Base-by-base conservation (phyloP, 2,888 invertebrate species). In the Catocala nupta region DNA sequence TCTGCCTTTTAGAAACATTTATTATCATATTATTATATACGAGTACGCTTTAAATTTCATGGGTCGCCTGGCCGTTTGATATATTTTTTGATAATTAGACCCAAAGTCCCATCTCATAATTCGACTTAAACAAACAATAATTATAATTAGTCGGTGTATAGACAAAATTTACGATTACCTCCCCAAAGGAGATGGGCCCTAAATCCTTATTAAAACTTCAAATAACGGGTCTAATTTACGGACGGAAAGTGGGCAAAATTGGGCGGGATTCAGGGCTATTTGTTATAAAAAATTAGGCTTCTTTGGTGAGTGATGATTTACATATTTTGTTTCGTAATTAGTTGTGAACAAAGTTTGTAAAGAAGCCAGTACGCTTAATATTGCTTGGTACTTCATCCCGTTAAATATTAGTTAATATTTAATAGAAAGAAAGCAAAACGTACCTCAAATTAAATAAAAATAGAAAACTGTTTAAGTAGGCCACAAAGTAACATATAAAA, bases 121-220 rank as follows among this genome's bases (percentile, higher is more conserved):
- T 47, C 9, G 1, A 1, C 48, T 9, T 10, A 25, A 34, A 34
- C 33, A 50, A 33, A 11, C 10, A 49, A 49, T 11, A 49, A 25
- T 49, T 49, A 49, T 33, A 50, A 50, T 11, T 11, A 34, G 9
- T 33, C 9, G 25, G 10, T 49, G 10, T 49, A 49, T 49, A 8
- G 13, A 45, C 45, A 9, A 48, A 48, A 50, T n/a, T 50, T 34
- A 50, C 12, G 50, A 34, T 34, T 34, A 50, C 12, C 34, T 47
- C 13, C 47, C 9, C 34, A n/a, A 33, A n/a, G 34, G 34, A 34
- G 33, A 50, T 34, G 8, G 12, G 25, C 50, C 48, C n/a, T 50
- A 50, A 50, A 50, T 50, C 50, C 50, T 7, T 50, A 34, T 50
- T 50, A 50, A 50, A 50, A 50, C 33, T 34, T 50, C 10, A 49